A percentile compares a stretch with the other conserved stretches of the same genome.
Evolutionary conservation across 1,140 invertebrate species (phyloP).

Genomic region (Carcinoscorpius rotundicauda): DNA sequence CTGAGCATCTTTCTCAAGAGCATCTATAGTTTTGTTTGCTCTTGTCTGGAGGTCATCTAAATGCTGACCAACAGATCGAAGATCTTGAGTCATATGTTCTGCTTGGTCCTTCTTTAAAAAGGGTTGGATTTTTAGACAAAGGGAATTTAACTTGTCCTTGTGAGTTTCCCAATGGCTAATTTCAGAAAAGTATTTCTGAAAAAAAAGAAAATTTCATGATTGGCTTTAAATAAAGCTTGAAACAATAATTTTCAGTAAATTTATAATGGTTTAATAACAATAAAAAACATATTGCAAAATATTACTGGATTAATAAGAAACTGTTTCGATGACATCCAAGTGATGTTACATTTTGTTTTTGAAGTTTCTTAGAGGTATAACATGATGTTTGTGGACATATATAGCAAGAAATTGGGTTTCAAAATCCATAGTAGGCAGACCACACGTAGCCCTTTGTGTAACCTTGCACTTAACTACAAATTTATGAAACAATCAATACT

Average conservation of each 20-base stretch:
- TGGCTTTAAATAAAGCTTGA: neutral
- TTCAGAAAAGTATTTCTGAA: constrained; percentile 18
- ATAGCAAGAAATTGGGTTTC: too few relatives aligned
- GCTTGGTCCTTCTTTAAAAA: constrained; percentile 12
- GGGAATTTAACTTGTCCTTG: constrained; percentile 9
- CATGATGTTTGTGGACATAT: too few relatives aligned
- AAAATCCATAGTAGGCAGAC: too few relatives aligned
- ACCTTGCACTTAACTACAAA: too few relatives aligned
- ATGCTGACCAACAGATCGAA: constrained; percentile 8
- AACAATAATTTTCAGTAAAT: neutral
- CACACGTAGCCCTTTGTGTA: too few relatives aligned
- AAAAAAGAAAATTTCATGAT: neutral
- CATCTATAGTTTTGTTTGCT: constrained; percentile 36
- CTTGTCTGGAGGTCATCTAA: constrained; percentile 3
- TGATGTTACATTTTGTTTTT: too few relatives aligned
- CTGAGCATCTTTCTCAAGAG: constrained; percentile 59
- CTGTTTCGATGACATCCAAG: too few relatives aligned
- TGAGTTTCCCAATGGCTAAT: constrained; percentile 15
- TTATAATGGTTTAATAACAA: neutral
- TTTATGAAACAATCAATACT: too few relatives aligned
- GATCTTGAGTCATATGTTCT: constrained; percentile 10
- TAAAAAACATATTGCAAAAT: too few relatives aligned
- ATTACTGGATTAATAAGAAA: too few relatives aligned
- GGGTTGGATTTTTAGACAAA: constrained; percentile 13
- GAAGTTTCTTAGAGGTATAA: too few relatives aligned